Percentiles rank a stretch among this genome's conserved stretches.
phyloP scores from a whole-genome alignment of 2,888 invertebrate genomes.

The Synergus gifuensis region DNA sequence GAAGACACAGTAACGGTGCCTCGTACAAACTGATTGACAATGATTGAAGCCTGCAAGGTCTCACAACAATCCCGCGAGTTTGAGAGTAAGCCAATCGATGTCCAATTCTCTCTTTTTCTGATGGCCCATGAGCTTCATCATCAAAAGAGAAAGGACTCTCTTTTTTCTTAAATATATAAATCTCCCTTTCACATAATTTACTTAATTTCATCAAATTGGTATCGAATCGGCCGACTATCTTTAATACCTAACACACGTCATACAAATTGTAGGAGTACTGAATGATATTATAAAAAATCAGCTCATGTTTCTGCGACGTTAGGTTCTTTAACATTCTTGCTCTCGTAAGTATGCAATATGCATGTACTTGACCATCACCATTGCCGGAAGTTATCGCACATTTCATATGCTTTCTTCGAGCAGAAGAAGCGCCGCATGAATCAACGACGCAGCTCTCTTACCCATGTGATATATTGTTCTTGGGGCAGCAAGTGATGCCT shows the following conservation, averaged over 20 bases:
- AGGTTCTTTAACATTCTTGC: constrained; percentile 7
- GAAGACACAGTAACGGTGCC: constrained; percentile 67
- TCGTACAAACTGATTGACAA: constrained; percentile 70
- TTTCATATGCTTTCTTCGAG: constrained; percentile 30
- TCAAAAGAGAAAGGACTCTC: constrained; percentile 30
- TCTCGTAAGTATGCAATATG: constrained; percentile 42
- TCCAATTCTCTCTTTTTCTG: constrained; percentile 20
- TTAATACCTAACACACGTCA: neutral
- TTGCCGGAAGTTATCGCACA: constrained; percentile 52
- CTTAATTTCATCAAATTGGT: neutral
- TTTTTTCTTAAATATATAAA: constrained; percentile 1
- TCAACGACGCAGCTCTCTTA: constrained; percentile 55
- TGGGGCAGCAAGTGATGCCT: constrained; percentile 55
- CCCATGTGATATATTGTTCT: constrained; percentile 54
- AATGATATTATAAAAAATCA: neutral
- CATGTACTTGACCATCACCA: constrained; percentile 35
- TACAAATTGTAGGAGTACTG: neutral
- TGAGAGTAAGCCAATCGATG: constrained; percentile 21
- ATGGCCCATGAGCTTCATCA: neutral
- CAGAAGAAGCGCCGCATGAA: constrained; percentile 51
- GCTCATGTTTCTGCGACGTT: neutral
- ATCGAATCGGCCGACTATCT: neutral
- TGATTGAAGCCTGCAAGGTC: constrained; percentile 66
- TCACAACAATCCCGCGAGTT: constrained; percentile 48
- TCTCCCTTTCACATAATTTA: neutral